Conservation (phyloP, 1,140 invertebrate species). For the Helicorthomorpha holstii region DNA sequence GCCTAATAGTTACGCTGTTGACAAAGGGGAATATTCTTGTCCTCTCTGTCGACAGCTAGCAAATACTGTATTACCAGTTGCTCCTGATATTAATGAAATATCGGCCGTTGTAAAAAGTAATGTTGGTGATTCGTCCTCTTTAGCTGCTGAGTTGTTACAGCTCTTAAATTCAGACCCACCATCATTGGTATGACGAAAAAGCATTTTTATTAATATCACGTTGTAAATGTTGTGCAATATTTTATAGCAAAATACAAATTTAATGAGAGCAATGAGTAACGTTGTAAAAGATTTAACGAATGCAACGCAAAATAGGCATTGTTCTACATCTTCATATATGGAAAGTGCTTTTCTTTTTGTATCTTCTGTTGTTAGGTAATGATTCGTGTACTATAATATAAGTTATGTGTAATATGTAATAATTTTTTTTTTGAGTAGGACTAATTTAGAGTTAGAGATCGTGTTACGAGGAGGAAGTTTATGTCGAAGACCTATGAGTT, state of each 20-base stretch:
- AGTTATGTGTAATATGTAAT: background rate
- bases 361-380: conserved; percentile 56
- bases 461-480: conserved; percentile 67
- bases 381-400: background rate
- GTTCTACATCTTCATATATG: conserved; percentile 35
- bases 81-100: conserved; percentile 54
- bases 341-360: conserved; percentile 73
- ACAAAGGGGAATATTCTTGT: conserved; percentile 76
- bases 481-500: conserved; percentile 21
- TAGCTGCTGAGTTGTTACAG: background rate
- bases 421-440: conserved; percentile 30
- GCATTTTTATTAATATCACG: conserved; percentile 1
- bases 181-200: background rate
- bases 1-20: conserved; percentile 19
- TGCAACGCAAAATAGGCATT: conserved; percentile 38
- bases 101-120: conserved; percentile 36
- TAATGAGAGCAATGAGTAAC: conserved; percentile 54
- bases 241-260: conserved; percentile 28
- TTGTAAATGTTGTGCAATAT: background rate
- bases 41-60: conserved; percentile 83
- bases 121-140: conserved; percentile 25
- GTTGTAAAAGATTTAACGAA: conserved; percentile 82
- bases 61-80: conserved; percentile 77
- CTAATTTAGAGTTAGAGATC: conserved; percentile 82
- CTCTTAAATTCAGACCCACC: conserved; percentile 3